These are phyloP conservation scores for Magallana angulata DNA, from an alignment of 1,140 invertebrate genomes.

Conservation along the genomic window DNA sequence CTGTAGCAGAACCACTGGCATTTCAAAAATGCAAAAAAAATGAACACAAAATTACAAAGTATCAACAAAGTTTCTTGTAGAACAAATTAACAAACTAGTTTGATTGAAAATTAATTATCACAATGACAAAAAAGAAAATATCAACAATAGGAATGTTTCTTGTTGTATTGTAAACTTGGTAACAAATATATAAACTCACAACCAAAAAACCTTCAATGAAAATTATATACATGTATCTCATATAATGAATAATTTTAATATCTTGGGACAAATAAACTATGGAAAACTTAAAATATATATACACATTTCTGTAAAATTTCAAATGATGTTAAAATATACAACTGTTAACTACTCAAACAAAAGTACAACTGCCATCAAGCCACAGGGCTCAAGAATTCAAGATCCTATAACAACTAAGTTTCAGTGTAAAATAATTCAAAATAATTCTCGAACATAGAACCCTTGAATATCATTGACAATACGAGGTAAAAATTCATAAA, in stretches of 20 bases:
- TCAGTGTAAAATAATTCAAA: no score
- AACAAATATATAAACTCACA: constrained; percentile 23
- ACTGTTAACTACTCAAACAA: background rate
- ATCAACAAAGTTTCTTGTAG: background rate
- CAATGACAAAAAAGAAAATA: constrained; percentile 1
- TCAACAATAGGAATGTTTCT: constrained; percentile 2
- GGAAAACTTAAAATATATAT: constrained; percentile 20
- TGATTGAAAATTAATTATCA: constrained; percentile 35
- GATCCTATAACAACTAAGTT: background rate
- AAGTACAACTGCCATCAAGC: background rate
- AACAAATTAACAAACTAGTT: background rate
- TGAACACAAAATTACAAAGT: constrained; percentile 18
- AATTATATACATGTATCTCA: background rate
- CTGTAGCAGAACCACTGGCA: no score
- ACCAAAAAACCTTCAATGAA: background rate
- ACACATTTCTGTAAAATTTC: background rate
- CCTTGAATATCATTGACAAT: background rate
- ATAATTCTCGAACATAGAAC: no score
- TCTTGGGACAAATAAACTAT: constrained; percentile 34
- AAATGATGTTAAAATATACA: constrained; percentile 17
- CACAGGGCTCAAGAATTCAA: background rate
- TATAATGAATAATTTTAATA: constrained; percentile 6
- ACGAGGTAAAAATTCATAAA: background rate
- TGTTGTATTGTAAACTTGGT: background rate
- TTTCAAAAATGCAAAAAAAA: background rate